Evolutionary conservation across 2,113 vertebrate genomes (phyloP).

Genomic region (Vicugna pacos): DNA sequence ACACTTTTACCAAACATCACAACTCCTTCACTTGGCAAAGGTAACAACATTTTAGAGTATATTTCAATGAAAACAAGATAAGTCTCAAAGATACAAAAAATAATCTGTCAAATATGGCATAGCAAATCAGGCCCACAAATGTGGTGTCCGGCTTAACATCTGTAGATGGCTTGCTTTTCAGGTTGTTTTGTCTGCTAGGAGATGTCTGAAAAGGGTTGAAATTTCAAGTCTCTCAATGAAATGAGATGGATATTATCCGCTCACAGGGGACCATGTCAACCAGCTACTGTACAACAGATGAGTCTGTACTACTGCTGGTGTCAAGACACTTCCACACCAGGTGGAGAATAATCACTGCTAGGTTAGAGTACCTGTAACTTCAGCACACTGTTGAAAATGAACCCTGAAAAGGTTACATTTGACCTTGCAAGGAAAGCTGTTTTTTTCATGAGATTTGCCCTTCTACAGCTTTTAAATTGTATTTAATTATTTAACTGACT

Average conservation of each 20-base stretch:
- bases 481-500: neutral
- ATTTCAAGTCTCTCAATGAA: slow-evolving; percentile 49
- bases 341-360: neutral
- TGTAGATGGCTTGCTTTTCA: slow-evolving; percentile 70
- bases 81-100: slow-evolving; percentile 54
- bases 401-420: neutral
- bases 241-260: slow-evolving; percentile 18
- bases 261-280: neutral
- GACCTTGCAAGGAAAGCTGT: neutral
- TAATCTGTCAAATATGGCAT: slow-evolving; percentile 57
- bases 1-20: slow-evolving; percentile 60
- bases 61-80: slow-evolving; percentile 72
- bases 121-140: slow-evolving; percentile 55
- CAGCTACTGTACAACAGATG: slow-evolving; percentile 44
- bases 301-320: neutral
- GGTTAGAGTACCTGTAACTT: neutral
- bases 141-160: slow-evolving; percentile 23
- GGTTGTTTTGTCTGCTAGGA: neutral
- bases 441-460: neutral
- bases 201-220: neutral
- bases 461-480: neutral
- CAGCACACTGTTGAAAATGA: neutral
- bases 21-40: slow-evolving; percentile 48
- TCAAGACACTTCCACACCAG: neutral
- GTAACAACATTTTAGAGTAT: slow-evolving; percentile 66